Conservation (phyloP, 2,113 vertebrate species). For the Pimephales promelas region DNA sequence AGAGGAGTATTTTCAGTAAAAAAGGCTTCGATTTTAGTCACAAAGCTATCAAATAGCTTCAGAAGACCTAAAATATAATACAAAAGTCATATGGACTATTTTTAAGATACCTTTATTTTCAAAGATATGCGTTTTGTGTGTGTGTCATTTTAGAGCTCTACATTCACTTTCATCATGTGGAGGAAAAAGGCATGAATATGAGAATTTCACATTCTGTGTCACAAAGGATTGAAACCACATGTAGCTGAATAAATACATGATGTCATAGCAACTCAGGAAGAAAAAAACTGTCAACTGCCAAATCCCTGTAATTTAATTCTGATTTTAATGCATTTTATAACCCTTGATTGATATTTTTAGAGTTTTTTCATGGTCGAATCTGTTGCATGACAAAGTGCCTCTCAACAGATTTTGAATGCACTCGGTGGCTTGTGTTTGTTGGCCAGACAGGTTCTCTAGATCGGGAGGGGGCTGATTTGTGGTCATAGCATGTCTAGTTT, state of each 20-base stretch:
- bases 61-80: background rate
- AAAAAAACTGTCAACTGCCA: background rate
- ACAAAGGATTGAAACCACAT: background rate
- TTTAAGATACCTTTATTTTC: background rate
- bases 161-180: background rate
- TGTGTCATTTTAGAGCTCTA: background rate
- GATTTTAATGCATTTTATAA: background rate
- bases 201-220: background rate
- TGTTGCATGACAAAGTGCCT: background rate
- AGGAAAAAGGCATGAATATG: background rate
- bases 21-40: background rate
- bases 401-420: background rate
- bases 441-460: background rate
- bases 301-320: background rate
- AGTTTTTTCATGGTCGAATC: background rate
- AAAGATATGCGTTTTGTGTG: background rate
- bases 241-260: background rate
- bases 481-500: background rate
- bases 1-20: too few relatives aligned
- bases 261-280: background rate
- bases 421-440: conserved; percentile 5
- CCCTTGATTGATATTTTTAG: too few relatives aligned
- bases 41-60: background rate
- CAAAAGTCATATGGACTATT: background rate
- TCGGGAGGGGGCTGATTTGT: conserved; percentile 14